Base-by-base conservation (phyloP, 2,113 vertebrate species). In the Apistogramma diplotaenia region DNA sequence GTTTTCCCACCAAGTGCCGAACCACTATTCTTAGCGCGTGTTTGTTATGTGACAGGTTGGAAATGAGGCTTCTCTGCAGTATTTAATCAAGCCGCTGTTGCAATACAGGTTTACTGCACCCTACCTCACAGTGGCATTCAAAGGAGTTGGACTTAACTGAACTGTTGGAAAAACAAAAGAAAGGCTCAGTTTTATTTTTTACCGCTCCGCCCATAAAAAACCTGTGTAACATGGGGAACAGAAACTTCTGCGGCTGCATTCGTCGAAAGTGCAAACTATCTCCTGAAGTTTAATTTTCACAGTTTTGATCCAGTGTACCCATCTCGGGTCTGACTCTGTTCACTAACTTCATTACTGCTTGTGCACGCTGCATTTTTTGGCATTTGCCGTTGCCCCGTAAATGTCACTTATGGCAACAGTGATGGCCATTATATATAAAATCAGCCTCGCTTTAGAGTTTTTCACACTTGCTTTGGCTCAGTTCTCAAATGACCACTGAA, bases 81-180 rank as follows among this genome's bases (percentile, higher is more conserved):
- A 73, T 78, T 85, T 82, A 72, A 85, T 79, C 62, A 74, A 21
- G 4, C 29, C 40, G 25, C 25, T 31, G 4, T 23, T 80, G 37
- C 29, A 19, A 19, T 18, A 29, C 65, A 8, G 18, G 43, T 25
- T 51, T 67, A 27, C 19, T 35, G 81, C 56, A 27, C 3, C 25
- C 35, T 25, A 55, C 65, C 35, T 74, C 37, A 67, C 27, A 29
- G 29, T 16, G 43, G 55, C 29, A 12, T 31, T 56, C 54, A 72
- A 59, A 76, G 19, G 35, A 70, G 54, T 2, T 10, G 15, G 21
- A 23, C 10, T 25, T 31, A 33, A 60, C 46, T 74, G 40, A 57
- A 57, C 46, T 49, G 40, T 76, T 56, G 73, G 57, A 83, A 49
- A 33, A 72, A 49, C 29, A 13, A 35, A 35, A 33, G 21, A 54